Percentiles rank a stretch among this genome's conserved stretches.
Evolutionary conservation across 2,113 vertebrate species (phyloP).

Genomic region (Protobothrops mucrosquamatus): DNA sequence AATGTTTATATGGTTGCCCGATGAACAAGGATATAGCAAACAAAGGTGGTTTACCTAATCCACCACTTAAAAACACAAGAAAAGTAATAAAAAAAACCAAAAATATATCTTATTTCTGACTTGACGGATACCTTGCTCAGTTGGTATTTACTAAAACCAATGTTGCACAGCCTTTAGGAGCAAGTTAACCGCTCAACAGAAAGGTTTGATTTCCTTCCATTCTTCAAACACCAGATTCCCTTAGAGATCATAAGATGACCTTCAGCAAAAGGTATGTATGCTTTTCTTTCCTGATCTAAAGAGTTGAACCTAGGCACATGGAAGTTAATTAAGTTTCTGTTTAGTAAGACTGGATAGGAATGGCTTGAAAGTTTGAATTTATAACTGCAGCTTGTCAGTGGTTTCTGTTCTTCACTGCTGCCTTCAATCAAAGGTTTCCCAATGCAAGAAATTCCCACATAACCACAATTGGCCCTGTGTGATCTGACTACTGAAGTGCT

Average conservation of each 20-base stretch:
- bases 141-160: constrained; percentile 62
- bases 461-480: not conserved
- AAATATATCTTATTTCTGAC: constrained; percentile 44
- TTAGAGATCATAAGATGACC: constrained; percentile 69
- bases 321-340: not conserved
- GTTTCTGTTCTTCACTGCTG: not conserved
- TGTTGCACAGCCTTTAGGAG: constrained; percentile 68
- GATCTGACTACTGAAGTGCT: not conserved
- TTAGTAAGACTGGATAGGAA: not conserved
- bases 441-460: not conserved
- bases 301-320: constrained; percentile 22
- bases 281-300: constrained; percentile 68
- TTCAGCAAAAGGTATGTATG: constrained; percentile 77
- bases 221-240: constrained; percentile 73
- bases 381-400: not conserved
- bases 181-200: constrained; percentile 66
- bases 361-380: not conserved
- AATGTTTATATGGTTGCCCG: constrained; percentile 66
- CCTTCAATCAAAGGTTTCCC: not conserved
- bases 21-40: constrained; percentile 69
- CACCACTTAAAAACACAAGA: constrained; percentile 50
- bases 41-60: constrained; percentile 57
- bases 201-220: constrained; percentile 64
- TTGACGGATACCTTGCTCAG: constrained; percentile 65
- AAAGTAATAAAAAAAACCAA: constrained; percentile 37